Evolutionary conservation across 2,888 invertebrate species (phyloP).

Genomic region (Petrolisthes cinctipes): DNA sequence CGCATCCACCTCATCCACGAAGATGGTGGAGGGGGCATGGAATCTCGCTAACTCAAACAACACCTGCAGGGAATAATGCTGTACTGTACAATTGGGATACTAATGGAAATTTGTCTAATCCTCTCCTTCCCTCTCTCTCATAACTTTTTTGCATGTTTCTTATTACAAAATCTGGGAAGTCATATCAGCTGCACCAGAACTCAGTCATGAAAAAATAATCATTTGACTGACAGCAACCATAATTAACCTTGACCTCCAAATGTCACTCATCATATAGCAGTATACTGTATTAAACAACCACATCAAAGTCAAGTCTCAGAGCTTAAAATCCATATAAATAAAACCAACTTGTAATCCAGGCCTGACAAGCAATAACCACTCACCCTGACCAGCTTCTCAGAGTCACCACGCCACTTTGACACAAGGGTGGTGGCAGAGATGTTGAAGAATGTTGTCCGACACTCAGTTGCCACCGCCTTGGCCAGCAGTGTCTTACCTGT

Average conservation of each 20-base stretch:
- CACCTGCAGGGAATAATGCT: conserved; percentile 73
- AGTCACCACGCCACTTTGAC: conserved; percentile 97
- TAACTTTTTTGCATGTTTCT: too few relatives aligned
- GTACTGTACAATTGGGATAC: neutral
- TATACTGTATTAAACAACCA: too few relatives aligned
- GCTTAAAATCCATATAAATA: too few relatives aligned
- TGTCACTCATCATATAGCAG: too few relatives aligned
- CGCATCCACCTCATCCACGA: conserved; percentile 93
- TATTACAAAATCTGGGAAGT: too few relatives aligned
- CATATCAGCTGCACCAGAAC: too few relatives aligned
- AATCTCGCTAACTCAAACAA: conserved; percentile 88
- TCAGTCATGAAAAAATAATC: too few relatives aligned
- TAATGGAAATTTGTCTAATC: neutral
- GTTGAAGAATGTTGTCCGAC: conserved; percentile 86
- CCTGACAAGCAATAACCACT: conserved; percentile 60
- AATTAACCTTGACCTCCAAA: too few relatives aligned
- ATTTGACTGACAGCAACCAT: too few relatives aligned
- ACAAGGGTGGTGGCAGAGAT: conserved; percentile 88
- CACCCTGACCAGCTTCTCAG: conserved; percentile 90
- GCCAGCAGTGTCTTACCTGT: conserved; percentile 86
- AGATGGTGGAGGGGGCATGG: conserved; percentile 90
- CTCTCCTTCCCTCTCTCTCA: neutral
- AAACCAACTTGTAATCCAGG: too few relatives aligned
- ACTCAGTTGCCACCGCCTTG: conserved; percentile 87
- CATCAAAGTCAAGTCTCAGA: too few relatives aligned